phyloP scores from a whole-genome alignment of 2,888 invertebrate species.

The Zhuqinia jingwanae region DNA sequence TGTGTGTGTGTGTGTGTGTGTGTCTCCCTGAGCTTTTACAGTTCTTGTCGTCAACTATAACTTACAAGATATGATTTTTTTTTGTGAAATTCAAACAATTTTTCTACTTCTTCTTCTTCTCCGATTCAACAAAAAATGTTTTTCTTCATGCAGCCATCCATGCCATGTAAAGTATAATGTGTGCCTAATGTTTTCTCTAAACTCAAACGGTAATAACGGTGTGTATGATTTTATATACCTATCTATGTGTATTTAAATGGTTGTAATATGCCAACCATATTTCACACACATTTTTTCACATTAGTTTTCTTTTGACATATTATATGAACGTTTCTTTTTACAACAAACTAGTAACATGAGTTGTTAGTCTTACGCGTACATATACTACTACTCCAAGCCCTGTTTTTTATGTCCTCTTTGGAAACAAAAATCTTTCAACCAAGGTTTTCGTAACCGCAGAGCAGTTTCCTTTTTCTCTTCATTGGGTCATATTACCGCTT shows the following conservation, averaged over 20 bases:
- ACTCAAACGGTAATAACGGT: no score
- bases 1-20: no score
- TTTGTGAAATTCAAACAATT: neutral
- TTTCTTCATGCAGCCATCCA: neutral
- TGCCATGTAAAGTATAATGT: neutral
- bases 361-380: neutral
- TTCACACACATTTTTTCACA: constrained; percentile 12
- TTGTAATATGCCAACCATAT: neutral
- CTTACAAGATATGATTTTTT: constrained; percentile 2
- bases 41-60: constrained; percentile 20
- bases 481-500: constrained; percentile 38
- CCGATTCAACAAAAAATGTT: neutral
- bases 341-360: constrained; percentile 29
- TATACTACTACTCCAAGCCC: neutral
- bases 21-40: no score
- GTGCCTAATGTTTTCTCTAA: no score
- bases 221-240: no score
- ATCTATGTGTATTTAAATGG: constrained; percentile 14
- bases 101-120: no score
- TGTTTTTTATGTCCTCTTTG: neutral
- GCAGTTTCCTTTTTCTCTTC: constrained; percentile 39
- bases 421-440: neutral
- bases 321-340: constrained; percentile 28
- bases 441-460: constrained; percentile 48
- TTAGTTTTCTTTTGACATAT: constrained; percentile 29